Conservation (phyloP, 2,797 vertebrate species). For the Tragopan temminckii region DNA sequence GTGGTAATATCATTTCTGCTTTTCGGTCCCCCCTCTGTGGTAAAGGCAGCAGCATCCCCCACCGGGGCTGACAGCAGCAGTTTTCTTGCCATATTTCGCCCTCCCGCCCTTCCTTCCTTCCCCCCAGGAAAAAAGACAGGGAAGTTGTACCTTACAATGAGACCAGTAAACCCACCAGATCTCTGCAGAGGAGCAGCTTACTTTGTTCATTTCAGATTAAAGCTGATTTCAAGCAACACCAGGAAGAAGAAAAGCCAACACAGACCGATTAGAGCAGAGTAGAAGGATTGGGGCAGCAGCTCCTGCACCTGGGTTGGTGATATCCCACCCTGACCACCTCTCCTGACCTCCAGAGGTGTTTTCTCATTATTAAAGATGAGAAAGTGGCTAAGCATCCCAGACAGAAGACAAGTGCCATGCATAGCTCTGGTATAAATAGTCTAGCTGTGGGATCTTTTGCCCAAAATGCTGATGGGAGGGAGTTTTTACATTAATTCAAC, state of each 20-base stretch:
- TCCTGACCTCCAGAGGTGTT: neutral
- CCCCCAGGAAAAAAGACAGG: slow-evolving; percentile 23
- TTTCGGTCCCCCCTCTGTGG: neutral
- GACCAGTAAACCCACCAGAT: neutral
- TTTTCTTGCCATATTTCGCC: slow-evolving; percentile 26
- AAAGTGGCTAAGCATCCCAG: neutral
- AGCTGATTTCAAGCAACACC: slow-evolving; percentile 16
- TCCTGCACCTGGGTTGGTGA: neutral
- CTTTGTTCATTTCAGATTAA: slow-evolving; percentile 28
- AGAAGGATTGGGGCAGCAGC: neutral
- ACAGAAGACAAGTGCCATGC: neutral
- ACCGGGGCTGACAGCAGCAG: slow-evolving; percentile 1
- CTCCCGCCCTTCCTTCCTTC: slow-evolving; percentile 47
- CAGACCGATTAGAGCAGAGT: neutral
- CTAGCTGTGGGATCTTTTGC: slow-evolving; percentile 21
- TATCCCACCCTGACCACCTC: neutral
- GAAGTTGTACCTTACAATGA: neutral
- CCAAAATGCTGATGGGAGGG: slow-evolving; percentile 50
- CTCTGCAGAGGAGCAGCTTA: neutral
- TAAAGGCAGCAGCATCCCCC: neutral
- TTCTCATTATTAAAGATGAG: neutral
- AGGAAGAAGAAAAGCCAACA: neutral
- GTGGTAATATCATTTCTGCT: slow-evolving; percentile 34
- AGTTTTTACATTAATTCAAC: slow-evolving; percentile 72
- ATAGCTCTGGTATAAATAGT: slow-evolving; percentile 39